Conservation (phyloP, 1,140 invertebrate species). For the Apis cerana region DNA sequence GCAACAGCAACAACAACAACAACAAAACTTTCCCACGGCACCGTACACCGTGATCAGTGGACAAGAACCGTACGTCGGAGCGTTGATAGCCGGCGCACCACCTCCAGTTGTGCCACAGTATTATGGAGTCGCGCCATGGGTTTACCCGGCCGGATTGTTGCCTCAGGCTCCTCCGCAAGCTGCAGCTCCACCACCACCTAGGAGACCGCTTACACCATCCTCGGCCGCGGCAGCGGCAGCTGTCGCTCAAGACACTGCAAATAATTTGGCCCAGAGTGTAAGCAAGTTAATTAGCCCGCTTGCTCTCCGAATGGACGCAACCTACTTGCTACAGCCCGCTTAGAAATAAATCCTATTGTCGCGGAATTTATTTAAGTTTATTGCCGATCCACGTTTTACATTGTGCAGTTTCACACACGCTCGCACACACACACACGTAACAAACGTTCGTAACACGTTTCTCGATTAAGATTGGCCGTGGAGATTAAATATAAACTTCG, state of each 20-base stretch:
- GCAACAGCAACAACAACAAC: conserved; percentile 87
- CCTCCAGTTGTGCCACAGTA: conserved; percentile 88
- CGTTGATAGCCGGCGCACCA: conserved; percentile 85
- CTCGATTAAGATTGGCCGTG: conserved; percentile 10
- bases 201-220: conserved; percentile 87
- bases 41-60: conserved; percentile 95
- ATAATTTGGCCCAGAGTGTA: conserved; percentile 84
- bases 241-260: conserved; percentile 78
- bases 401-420: neutral
- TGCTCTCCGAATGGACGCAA: neutral
- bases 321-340: neutral
- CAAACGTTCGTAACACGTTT: neutral
- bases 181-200: conserved; percentile 83
- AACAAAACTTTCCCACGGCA: conserved; percentile 87
- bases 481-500: conserved; percentile 45
- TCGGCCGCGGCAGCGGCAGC: conserved; percentile 85
- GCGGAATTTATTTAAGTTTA: neutral
- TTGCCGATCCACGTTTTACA: neutral
- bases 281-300: conserved; percentile 51
- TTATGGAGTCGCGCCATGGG: conserved; percentile 91
- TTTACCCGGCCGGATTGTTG: conserved; percentile 89
- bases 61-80: conserved; percentile 86
- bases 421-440: neutral
- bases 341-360: conserved; percentile 44
- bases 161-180: conserved; percentile 85